These are phyloP conservation scores for Percopsis transmontana DNA, from an alignment of 2,113 vertebrate genomes.

Conservation along the genomic window DNA sequence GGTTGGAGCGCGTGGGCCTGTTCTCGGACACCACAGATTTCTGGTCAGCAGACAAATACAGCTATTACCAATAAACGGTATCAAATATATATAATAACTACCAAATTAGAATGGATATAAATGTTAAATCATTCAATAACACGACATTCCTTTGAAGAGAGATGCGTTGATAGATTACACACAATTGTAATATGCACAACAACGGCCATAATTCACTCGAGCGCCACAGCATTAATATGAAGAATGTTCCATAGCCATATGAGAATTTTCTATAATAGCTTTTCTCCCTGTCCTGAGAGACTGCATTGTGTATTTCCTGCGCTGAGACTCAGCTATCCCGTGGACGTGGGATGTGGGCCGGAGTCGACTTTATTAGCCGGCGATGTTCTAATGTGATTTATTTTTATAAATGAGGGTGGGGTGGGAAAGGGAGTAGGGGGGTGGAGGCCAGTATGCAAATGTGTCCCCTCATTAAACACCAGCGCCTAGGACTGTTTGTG, in stretches of 20 bases:
- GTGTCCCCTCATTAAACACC: conserved; percentile 75
- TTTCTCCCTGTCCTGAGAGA: conserved; percentile 62
- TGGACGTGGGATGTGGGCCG: conserved; percentile 65
- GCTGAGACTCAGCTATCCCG: conserved; percentile 63
- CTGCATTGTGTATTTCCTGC: conserved; percentile 68
- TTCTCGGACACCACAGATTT: not conserved
- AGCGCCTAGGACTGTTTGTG: conserved; percentile 62
- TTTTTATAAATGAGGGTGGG: conserved; percentile 76
- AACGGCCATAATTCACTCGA: conserved; percentile 61
- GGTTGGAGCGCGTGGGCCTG: conserved; percentile 26
- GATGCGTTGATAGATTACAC: conserved; percentile 53
- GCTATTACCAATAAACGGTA: not conserved
- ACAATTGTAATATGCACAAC: conserved; percentile 57
- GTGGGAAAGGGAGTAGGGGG: conserved; percentile 64
- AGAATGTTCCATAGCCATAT: conserved; percentile 56
- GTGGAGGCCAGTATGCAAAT: conserved; percentile 79
- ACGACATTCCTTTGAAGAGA: conserved; percentile 3
- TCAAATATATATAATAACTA: not conserved
- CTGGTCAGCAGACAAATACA: too few species aligned
- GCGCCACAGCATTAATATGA: conserved; percentile 58
- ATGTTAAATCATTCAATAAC: too few species aligned
- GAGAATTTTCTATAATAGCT: conserved; percentile 68
- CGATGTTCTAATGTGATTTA: conserved; percentile 77
- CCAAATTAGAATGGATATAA: too few species aligned
- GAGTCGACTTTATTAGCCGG: conserved; percentile 74